Conservation (phyloP, 2,797 vertebrate genomes). For the Acrossocheilus wenchowensis region DNA sequence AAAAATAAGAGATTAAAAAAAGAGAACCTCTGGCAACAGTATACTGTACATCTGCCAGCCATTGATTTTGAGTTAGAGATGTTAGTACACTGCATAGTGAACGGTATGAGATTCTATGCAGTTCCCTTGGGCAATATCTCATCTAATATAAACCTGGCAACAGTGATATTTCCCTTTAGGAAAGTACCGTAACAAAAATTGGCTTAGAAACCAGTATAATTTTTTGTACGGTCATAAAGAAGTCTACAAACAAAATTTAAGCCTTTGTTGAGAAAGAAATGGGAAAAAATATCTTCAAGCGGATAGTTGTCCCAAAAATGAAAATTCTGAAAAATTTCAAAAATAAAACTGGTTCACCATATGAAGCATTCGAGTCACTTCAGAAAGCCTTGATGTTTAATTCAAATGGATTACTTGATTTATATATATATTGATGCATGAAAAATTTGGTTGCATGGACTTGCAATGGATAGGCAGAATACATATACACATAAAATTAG, state of each 20-base stretch:
- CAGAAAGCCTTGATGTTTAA: not conserved
- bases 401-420: not conserved
- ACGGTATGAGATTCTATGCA: slow-evolving; percentile 37
- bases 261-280: not conserved
- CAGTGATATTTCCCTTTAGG: slow-evolving; percentile 26
- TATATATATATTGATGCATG: not conserved
- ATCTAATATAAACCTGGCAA: slow-evolving; percentile 43
- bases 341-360: not conserved
- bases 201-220: not conserved
- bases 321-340: not conserved
- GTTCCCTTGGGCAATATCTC: slow-evolving; percentile 29
- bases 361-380: not conserved
- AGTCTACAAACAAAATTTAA: not conserved
- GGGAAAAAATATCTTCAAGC: not conserved
- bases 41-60: slow-evolving; percentile 17
- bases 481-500: too few relatives aligned
- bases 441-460: not conserved
- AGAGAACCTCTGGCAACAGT: slow-evolving; percentile 27
- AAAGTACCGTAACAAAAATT: slow-evolving; percentile 15
- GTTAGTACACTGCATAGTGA: slow-evolving; percentile 30
- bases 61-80: slow-evolving; percentile 46
- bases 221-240: slow-evolving; percentile 19
- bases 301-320: not conserved
- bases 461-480: not conserved
- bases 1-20: not conserved